Evolutionary conservation across 2,113 vertebrate species (phyloP).

Genomic region (Atrichornis clamosus): DNA sequence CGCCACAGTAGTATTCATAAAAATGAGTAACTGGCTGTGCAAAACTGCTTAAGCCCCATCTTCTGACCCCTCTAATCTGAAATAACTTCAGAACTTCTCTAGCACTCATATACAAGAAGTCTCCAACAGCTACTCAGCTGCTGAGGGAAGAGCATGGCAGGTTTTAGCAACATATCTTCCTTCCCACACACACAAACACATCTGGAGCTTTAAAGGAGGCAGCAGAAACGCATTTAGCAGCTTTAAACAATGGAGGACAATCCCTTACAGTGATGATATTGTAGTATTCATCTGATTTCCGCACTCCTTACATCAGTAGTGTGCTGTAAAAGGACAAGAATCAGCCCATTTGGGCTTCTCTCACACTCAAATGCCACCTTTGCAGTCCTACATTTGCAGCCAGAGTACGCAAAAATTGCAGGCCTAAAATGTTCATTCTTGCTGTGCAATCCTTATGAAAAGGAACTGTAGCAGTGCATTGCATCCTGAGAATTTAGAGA

Average conservation of each 20-base stretch:
- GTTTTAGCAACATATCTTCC: not conserved
- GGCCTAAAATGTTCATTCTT: not conserved
- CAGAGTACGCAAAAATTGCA: not conserved
- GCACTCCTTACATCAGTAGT: not conserved
- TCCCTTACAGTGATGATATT: not conserved
- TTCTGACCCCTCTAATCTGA: not conserved
- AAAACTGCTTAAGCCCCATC: not conserved
- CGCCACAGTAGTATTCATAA: not conserved
- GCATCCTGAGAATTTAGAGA: not conserved
- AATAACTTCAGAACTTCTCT: not conserved
- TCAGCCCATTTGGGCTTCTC: not conserved
- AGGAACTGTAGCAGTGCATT: not conserved
- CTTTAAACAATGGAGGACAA: not conserved
- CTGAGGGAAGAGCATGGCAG: not conserved
- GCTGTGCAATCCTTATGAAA: not conserved
- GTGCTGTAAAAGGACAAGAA: not conserved
- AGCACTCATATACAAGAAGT: not conserved
- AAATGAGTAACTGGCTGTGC: not conserved
- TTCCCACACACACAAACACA: not conserved
- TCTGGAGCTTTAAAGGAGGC: not conserved
- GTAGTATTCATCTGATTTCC: not conserved
- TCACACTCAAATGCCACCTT: fast-evolving
- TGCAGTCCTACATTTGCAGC: not conserved
- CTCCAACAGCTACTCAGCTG: not conserved
- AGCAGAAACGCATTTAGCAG: not conserved